Conservation (phyloP, 2,888 invertebrate genomes). For the Zygothrica quintamaculata region DNA sequence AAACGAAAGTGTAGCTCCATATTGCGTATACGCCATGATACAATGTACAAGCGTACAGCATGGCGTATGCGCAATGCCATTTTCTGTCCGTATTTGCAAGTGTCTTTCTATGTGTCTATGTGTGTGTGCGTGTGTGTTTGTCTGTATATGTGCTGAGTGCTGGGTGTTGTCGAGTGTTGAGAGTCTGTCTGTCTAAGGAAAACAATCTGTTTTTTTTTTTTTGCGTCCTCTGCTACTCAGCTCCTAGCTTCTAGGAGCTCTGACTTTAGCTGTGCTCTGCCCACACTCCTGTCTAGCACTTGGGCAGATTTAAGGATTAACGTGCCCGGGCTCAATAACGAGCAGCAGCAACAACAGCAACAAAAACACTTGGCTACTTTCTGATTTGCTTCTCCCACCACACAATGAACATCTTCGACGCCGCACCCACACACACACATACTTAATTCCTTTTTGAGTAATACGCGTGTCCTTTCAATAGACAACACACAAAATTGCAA, state of each 20-base stretch:
- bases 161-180: slow-evolving; percentile 40
- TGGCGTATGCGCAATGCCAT: slow-evolving; percentile 58
- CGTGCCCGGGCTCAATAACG: slow-evolving; percentile 72
- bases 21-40: slow-evolving; percentile 71
- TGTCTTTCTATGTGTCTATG: slow-evolving; percentile 31
- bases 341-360: slow-evolving; percentile 35
- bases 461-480: slow-evolving; percentile 63
- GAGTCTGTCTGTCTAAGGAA: slow-evolving; percentile 30
- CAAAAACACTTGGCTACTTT: slow-evolving; percentile 66
- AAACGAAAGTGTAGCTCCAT: slow-evolving; percentile 78
- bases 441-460: slow-evolving; percentile 81
- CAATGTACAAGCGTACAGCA: slow-evolving; percentile 41
- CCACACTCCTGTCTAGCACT: slow-evolving; percentile 59
- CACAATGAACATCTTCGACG: slow-evolving; percentile 9
- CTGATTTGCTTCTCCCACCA: slow-evolving; percentile 47
- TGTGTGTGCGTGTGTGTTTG: slow-evolving; percentile 33
- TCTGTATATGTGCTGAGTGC: slow-evolving; percentile 22
- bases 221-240: slow-evolving; percentile 7
- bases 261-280: slow-evolving; percentile 22
- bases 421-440: slow-evolving; percentile 30
- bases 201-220: slow-evolving; percentile 68
- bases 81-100: too few relatives aligned
- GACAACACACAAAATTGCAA: slow-evolving; percentile 70
- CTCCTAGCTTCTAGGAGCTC: too few relatives aligned
- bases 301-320: slow-evolving; percentile 80